Evolutionary conservation across 2,113 vertebrate genomes (phyloP).

Genomic region (Bos taurus): ARS-UCD2.0 NC_037347.1:64067001-64067500

Average conservation of each 20-base stretch:
- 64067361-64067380: background rate
- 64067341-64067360: background rate
- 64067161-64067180: accelerated
- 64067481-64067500: accelerated
- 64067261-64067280: background rate
- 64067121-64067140: accelerated
- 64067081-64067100: background rate
- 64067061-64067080: background rate
- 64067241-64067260: background rate
- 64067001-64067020: background rate
- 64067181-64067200: background rate
- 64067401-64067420: background rate
- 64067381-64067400: background rate
- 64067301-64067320: background rate
- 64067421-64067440: accelerated
- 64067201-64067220: background rate
- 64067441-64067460: accelerated
- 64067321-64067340: background rate
- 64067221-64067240: accelerated
- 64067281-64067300: background rate
- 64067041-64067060: background rate
- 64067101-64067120: background rate
- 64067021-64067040: background rate
- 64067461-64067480: accelerated
- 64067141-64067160: background rate